Evolutionary conservation across 2,888 invertebrate genomes (phyloP), one percentile per base, ranked within the genome.

Genomic region (Eupithecia exiguata): DNA sequence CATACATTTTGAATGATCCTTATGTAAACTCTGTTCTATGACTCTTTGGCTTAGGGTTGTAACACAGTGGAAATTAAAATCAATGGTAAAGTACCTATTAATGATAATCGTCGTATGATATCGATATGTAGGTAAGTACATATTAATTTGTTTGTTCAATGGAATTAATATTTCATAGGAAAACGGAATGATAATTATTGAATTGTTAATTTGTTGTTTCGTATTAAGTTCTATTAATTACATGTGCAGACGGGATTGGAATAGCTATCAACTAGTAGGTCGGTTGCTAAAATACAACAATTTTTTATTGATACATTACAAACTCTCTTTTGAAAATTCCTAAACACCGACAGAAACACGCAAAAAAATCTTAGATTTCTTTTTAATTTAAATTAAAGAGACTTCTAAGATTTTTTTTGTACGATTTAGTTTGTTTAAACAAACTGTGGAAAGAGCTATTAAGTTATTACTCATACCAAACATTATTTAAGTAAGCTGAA

Each of bases 1-100:
- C 93, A 92, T 93, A 92, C 92, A 92, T 93, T 80, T 91, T 92
- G 93, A 93, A 93, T 93, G 93, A 93, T 92, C 92, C 91, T 89
- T 90, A 91, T 86, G 93, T 94, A 93, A 93, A 94, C 93, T 92
- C 88, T 88, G 86, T 84, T 87, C 89, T 88, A 87, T 89, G 84
- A 88, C 89, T 92, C 91, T 92, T 85, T 88, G 82, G 75, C 72
- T 58, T 86, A 94, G 93, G 93, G 93, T 82, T 92, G 85, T 21
- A 67, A 67, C 67, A 67, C 7, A 70, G 40, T 68, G 62, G 35
- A 46, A n/a, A 38, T 67, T 67, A 65, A 62, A 62, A 62, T 35
- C 62, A 12, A 16, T 30, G 30, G 46, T 18, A 46, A 46, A 46
- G 18, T 18, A 38, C 7, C 38, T 38, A 38, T 38, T 6, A 5